Evolutionary conservation across 1,140 invertebrate genomes (phyloP), one percentile per base, ranked within the genome.

Genomic region (Schlechtendalia chinensis): DNA sequence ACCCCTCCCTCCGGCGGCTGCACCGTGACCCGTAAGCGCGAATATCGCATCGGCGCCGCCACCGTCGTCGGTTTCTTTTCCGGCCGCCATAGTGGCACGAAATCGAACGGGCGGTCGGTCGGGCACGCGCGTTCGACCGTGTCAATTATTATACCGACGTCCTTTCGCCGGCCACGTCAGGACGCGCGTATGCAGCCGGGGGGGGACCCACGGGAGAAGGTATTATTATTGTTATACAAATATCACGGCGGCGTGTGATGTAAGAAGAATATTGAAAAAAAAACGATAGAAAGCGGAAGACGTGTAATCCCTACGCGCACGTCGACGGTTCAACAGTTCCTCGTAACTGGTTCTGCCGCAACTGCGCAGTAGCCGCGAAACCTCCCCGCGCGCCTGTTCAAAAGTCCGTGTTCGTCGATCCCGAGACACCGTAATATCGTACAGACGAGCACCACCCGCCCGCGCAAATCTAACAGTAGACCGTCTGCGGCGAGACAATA

Each of bases 201-300:
- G 59, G 27, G 8, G 59, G 5, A 29, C 59, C 32, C 27, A 8
- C 32, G 45, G 56, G 75, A 79, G 75, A 79, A 79, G n/a, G n/a
- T 45, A n/a, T 63, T 79, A 79, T 79, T 63, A 29, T 79, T 59
- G 56, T 77, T 58, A 59, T 32, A 39, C 29, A 24, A 53, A 58
- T 4, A 29, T 11, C 47, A 16, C 24, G 22, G 10, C 19, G 29
- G 22, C 14, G 22, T 67, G 22, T 77, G 74, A 77, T 45, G 74
- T 77, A 77, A 77, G 59, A n/a, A 39, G 14, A 17, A 59, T 22
- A 53, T 17, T 50, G 29, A 24, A 19, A 32, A 74, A 74, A 45
- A 61, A 16, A 8, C 58, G 54, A 22, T 79, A 79, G 75, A 79
- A 79, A 79, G 75, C 61, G 24, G 32, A 3, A 39, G 32, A 17